phyloP scores from a whole-genome alignment of 2,113 vertebrate species.

The Solenodon paradoxus region DNA sequence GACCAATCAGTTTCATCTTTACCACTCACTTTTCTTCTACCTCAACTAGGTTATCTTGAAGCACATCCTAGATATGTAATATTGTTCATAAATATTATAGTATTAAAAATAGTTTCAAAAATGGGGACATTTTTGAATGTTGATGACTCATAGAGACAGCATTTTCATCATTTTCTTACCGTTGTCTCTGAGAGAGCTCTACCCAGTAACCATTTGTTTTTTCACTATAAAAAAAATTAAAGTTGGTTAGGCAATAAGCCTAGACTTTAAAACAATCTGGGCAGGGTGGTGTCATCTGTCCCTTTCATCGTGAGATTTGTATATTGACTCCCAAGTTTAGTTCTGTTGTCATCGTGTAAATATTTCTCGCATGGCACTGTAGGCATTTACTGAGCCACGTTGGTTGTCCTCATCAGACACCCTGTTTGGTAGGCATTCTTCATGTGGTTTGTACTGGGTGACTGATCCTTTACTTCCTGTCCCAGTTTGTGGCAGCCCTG shows the following conservation, averaged over 20 bases:
- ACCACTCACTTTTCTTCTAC: background rate
- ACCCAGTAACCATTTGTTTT: conserved; percentile 23
- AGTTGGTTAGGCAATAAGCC: background rate
- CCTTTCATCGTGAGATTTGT: background rate
- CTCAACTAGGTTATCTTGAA: conserved; percentile 22
- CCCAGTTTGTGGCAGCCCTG: conserved; percentile 34
- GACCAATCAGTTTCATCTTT: background rate
- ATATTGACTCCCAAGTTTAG: background rate
- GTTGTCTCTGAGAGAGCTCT: conserved; percentile 11
- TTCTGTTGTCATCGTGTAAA: conserved; percentile 49
- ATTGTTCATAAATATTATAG: conserved; percentile 25
- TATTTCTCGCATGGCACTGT: conserved; percentile 42
- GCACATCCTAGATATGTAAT: background rate
- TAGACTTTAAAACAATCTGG: background rate
- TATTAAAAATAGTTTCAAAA: conserved; percentile 37
- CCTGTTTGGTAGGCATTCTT: conserved; percentile 59
- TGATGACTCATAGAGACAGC: background rate
- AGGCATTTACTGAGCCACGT: conserved; percentile 20
- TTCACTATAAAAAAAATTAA: conserved; percentile 12
- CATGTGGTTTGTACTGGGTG: conserved; percentile 35
- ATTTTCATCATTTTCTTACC: background rate
- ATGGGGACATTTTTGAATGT: background rate
- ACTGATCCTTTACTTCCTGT: conserved; percentile 63
- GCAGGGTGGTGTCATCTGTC: background rate
- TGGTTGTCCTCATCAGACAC: conserved; percentile 54